Conservation (phyloP, 2,113 vertebrate genomes). For the Carassius gibelio region DNA sequence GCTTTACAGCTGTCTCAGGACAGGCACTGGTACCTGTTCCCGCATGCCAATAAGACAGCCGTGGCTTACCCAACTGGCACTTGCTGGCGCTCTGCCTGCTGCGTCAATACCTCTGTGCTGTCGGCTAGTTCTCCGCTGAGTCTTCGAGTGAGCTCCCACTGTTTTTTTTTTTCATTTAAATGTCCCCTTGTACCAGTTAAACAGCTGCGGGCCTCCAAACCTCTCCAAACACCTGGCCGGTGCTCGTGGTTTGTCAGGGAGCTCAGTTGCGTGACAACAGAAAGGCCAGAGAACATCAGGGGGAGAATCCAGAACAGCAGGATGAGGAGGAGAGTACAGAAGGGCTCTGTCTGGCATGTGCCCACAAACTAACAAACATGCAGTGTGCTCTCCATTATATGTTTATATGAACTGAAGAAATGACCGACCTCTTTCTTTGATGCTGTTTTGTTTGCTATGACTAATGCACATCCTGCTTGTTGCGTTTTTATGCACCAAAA, state of each 20-base stretch:
- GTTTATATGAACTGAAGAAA: neutral
- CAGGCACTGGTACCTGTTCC: constrained; percentile 84
- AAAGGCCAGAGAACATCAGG: constrained; percentile 61
- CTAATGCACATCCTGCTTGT: constrained; percentile 2
- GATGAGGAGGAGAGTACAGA: neutral
- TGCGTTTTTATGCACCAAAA: neutral
- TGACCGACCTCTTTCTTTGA: constrained; percentile 2
- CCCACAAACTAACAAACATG: constrained; percentile 25
- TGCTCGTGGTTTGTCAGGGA: constrained; percentile 74
- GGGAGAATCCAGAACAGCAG: constrained; percentile 35
- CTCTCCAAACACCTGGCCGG: constrained; percentile 69
- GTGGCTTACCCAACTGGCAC: constrained; percentile 79
- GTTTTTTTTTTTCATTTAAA: constrained; percentile 47
- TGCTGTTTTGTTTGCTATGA: constrained; percentile 12
- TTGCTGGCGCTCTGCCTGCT: constrained; percentile 89
- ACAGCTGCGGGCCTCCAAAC: constrained; percentile 78
- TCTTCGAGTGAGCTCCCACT: constrained; percentile 71
- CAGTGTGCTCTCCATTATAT: constrained; percentile 25
- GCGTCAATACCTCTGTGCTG: constrained; percentile 74
- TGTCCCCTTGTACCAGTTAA: constrained; percentile 59
- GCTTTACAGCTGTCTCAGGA: constrained; percentile 96
- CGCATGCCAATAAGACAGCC: constrained; percentile 93
- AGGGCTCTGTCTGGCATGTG: constrained; percentile 40
- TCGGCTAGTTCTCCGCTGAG: constrained; percentile 78
- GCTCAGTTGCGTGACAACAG: constrained; percentile 75